Percentiles rank a stretch among this genome's conserved stretches.
These are phyloP conservation scores for Automeris io DNA, from an alignment of 2,888 invertebrate species.

Conservation along the genomic window DNA sequence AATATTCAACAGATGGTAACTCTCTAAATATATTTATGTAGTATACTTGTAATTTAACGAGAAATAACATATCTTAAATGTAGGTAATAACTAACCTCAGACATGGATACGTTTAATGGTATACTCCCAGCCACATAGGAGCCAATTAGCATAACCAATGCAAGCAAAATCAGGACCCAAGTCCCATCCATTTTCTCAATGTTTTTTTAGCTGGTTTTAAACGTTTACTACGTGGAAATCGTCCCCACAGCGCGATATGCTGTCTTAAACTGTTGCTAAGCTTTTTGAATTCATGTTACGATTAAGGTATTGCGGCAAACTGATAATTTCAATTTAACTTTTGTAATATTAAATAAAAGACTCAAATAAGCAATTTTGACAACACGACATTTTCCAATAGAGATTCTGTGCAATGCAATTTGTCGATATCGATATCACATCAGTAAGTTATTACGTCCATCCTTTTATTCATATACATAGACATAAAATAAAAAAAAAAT, in stretches of 20 bases:
- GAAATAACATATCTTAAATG: not conserved
- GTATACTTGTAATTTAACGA: not conserved
- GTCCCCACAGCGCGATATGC: not conserved
- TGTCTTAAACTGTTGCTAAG: slow-evolving; percentile 1
- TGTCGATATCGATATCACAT: not conserved
- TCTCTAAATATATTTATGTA: not conserved
- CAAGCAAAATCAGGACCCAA: slow-evolving; percentile 87
- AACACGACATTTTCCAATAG: slow-evolving; percentile 10
- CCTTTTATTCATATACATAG: too few relatives aligned
- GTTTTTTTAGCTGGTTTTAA: not conserved
- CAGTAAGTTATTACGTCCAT: too few relatives aligned
- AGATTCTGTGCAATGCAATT: not conserved
- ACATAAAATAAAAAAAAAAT: too few relatives aligned
- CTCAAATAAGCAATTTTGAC: slow-evolving; percentile 6
- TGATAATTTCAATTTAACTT: slow-evolving; percentile 3
- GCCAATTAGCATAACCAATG: slow-evolving; percentile 95
- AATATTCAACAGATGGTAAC: slow-evolving; percentile 7
- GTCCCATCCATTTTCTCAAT: slow-evolving; percentile 86
- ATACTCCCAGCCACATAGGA: slow-evolving; percentile 97
- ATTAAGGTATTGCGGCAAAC: not conserved
- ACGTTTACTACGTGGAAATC: not conserved
- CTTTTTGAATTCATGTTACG: slow-evolving; percentile 3
- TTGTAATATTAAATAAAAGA: slow-evolving; percentile 4
- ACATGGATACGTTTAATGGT: slow-evolving; percentile 94
- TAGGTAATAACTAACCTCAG: slow-evolving; percentile 83